Conservation (phyloP, 35 echinoderm and acorn worm genomes). For the Ophioderma brevispina region DNA sequence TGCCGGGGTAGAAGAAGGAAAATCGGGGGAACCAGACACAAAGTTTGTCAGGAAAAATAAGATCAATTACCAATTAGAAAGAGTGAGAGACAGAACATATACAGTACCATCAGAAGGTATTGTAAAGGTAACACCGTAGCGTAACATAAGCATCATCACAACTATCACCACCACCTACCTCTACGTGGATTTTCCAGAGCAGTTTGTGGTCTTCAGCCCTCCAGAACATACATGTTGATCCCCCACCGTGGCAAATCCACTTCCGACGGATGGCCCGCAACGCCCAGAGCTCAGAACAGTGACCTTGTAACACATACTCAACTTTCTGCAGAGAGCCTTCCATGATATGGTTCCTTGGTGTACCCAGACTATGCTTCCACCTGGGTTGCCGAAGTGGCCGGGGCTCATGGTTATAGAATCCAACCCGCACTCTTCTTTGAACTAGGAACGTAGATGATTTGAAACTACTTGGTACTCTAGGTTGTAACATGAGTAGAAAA, state of each 20-base stretch:
- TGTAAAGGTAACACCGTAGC: too few species aligned
- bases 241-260: constrained; percentile 71
- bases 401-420: constrained; percentile 77
- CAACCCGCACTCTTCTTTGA: constrained; percentile 91
- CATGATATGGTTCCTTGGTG: constrained; percentile 86
- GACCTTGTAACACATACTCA: constrained; percentile 80
- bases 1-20: too few species aligned
- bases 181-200: constrained; percentile 78
- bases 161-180: too few species aligned
- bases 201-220: constrained; percentile 74
- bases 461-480: too few species aligned
- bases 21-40: too few species aligned
- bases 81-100: too few species aligned
- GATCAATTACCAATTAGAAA: too few species aligned
- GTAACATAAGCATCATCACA: too few species aligned
- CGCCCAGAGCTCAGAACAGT: constrained; percentile 88
- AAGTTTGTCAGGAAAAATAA: too few species aligned
- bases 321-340: constrained; percentile 68
- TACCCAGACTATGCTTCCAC: constrained; percentile 73
- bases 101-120: too few species aligned
- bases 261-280: constrained; percentile 64
- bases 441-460: too few species aligned
- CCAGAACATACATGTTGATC: constrained; percentile 73
- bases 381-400: constrained; percentile 74
- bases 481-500: too few species aligned